Conservation (phyloP, 30 jellyfish, hydroid and myxozoan species). For the Cassiopea andromeda region DNA sequence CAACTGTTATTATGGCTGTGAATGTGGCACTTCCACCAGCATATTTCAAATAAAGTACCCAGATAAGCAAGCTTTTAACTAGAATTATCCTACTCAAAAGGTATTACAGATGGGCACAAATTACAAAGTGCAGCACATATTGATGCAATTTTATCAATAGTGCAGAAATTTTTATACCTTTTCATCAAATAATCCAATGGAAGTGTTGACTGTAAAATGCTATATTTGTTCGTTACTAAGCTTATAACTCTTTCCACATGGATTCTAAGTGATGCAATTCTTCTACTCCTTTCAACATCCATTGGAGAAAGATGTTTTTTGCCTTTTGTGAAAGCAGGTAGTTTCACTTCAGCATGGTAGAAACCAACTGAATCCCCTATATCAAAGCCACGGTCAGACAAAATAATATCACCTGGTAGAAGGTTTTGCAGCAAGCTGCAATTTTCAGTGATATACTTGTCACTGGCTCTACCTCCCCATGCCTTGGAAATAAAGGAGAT, state of each 20-base stretch:
- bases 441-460: slow-evolving; percentile 58
- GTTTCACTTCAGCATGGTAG: not conserved
- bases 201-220: slow-evolving; percentile 43
- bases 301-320: slow-evolving; percentile 45
- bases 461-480: slow-evolving; percentile 83
- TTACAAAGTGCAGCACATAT: slow-evolving; percentile 43
- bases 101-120: slow-evolving; percentile 34
- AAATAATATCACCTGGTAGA: slow-evolving; percentile 67
- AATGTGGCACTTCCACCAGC: no score
- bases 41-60: no score
- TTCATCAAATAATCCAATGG: slow-evolving; percentile 29
- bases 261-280: slow-evolving; percentile 49
- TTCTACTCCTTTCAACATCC: slow-evolving; percentile 54
- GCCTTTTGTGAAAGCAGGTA: slow-evolving; percentile 30
- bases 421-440: slow-evolving; percentile 15
- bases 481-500: slow-evolving; percentile 61
- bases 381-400: slow-evolving; percentile 84
- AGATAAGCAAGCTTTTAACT: no score
- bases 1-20: no score
- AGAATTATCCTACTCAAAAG: slow-evolving; percentile 7
- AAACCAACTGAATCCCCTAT: not conserved
- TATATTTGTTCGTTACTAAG: slow-evolving; percentile 22
- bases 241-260: not conserved
- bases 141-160: slow-evolving; percentile 24
- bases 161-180: slow-evolving; percentile 13